phyloP scores from a whole-genome alignment of 2,888 invertebrate genomes.

The Drosophila seclusa region DNA sequence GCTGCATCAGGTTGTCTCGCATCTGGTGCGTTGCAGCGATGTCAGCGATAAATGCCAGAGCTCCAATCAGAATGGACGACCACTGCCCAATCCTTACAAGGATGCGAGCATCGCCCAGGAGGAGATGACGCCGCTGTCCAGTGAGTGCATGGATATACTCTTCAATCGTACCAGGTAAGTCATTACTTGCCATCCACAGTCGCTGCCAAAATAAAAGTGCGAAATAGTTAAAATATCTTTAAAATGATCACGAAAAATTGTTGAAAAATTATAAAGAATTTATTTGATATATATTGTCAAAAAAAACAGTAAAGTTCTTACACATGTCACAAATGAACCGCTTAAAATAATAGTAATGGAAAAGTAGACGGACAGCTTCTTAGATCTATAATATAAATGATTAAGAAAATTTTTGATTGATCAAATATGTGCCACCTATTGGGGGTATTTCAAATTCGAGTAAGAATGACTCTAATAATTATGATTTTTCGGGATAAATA shows the following conservation, averaged over 20 bases:
- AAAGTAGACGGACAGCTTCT: too few species aligned
- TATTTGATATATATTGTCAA: too few species aligned
- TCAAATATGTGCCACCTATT: too few species aligned
- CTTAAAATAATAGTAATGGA: too few species aligned
- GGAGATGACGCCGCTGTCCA: slow-evolving; percentile 89
- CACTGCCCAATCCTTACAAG: slow-evolving; percentile 90
- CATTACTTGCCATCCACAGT: neutral
- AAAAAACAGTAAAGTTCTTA: too few species aligned
- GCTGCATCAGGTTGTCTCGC: slow-evolving; percentile 96
- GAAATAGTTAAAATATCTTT: neutral
- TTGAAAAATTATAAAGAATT: too few species aligned
- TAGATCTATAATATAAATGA: too few species aligned
- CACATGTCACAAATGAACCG: too few species aligned
- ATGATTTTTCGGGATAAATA: too few species aligned
- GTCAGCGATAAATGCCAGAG: slow-evolving; percentile 89
- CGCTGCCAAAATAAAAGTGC: neutral
- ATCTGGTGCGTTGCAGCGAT: slow-evolving; percentile 96
- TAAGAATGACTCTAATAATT: too few species aligned
- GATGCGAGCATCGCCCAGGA: slow-evolving; percentile 87
- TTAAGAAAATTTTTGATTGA: too few species aligned
- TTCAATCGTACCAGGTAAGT: slow-evolving; percentile 91
- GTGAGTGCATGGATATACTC: slow-evolving; percentile 92
- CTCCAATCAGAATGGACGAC: slow-evolving; percentile 85
- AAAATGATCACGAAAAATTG: neutral
- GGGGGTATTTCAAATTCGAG: too few species aligned